A percentile compares a stretch with the other conserved stretches of the same genome.
Evolutionary conservation across 2,797 vertebrate genomes (phyloP).

Genomic region (Clarias platycephalus): DNA sequence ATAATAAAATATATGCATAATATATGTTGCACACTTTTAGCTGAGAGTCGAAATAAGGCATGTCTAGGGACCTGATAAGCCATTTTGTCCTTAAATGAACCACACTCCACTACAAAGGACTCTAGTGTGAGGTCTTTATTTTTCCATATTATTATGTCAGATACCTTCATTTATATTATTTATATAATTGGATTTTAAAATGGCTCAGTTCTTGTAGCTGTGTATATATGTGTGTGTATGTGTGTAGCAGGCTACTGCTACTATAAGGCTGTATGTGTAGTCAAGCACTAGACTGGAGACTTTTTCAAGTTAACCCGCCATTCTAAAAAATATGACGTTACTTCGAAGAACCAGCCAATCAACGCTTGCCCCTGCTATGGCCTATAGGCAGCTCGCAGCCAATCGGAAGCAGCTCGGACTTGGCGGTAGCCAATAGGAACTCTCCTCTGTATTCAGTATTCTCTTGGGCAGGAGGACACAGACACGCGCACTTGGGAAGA

Average conservation of each 20-base stretch:
- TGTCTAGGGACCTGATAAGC: background rate
- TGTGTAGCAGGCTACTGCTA: background rate
- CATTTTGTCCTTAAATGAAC: background rate
- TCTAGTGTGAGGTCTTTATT: background rate
- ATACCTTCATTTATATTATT: background rate
- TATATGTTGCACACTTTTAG: background rate
- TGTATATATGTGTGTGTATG: background rate
- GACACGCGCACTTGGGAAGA: slow-evolving; percentile 48
- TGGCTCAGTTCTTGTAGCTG: background rate
- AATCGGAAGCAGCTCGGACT: slow-evolving; percentile 44
- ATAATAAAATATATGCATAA: background rate
- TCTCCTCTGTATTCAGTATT: slow-evolving; percentile 33
- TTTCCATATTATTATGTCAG: background rate
- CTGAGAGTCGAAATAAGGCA: background rate
- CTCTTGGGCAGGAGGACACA: slow-evolving; percentile 43
- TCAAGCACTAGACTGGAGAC: background rate
- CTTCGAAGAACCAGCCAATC: slow-evolving; percentile 39
- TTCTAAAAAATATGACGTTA: slow-evolving; percentile 55
- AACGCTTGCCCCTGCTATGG: slow-evolving; percentile 32
- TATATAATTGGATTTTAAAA: background rate
- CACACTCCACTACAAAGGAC: background rate
- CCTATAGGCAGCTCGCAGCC: slow-evolving; percentile 51
- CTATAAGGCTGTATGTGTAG: background rate
- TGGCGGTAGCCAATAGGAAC: slow-evolving; percentile 60
- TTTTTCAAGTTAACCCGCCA: slow-evolving; percentile 59